phyloP scores from a whole-genome alignment of 1,140 invertebrate species.

The Phenacoccus solenopsis region DNA sequence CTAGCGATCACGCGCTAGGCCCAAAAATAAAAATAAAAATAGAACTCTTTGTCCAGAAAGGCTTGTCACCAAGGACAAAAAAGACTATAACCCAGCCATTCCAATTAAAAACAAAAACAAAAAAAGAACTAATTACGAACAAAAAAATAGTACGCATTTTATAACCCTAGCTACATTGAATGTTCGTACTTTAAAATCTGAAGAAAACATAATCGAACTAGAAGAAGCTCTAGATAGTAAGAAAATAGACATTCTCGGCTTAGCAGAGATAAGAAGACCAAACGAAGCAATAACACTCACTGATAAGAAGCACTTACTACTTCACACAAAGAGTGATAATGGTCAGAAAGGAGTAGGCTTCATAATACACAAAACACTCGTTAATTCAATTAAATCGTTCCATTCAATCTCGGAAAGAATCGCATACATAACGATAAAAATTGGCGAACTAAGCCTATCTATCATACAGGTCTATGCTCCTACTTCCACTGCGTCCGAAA shows the following conservation, averaged over 20 bases:
- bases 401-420: neutral
- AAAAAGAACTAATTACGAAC: no score
- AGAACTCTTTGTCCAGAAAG: neutral
- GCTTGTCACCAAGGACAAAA: neutral
- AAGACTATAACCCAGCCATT: neutral
- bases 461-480: constrained; percentile 18
- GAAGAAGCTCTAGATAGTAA: neutral
- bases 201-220: neutral
- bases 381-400: neutral
- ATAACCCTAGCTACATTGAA: constrained; percentile 4
- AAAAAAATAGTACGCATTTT: no score
- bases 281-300: neutral
- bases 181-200: neutral
- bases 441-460: neutral
- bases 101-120: no score
- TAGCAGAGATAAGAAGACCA: constrained; percentile 6
- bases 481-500: neutral
- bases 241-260: neutral
- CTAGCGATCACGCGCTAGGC: no score
- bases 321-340: neutral
- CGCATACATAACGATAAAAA: neutral
- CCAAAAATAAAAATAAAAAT: neutral
- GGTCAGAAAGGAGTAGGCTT: constrained; percentile 11
- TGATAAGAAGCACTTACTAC: neutral
- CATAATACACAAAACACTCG: neutral